Evolutionary conservation across 2,888 invertebrate genomes (phyloP).

Genomic region (Troglohyphantes excavatus): DNA sequence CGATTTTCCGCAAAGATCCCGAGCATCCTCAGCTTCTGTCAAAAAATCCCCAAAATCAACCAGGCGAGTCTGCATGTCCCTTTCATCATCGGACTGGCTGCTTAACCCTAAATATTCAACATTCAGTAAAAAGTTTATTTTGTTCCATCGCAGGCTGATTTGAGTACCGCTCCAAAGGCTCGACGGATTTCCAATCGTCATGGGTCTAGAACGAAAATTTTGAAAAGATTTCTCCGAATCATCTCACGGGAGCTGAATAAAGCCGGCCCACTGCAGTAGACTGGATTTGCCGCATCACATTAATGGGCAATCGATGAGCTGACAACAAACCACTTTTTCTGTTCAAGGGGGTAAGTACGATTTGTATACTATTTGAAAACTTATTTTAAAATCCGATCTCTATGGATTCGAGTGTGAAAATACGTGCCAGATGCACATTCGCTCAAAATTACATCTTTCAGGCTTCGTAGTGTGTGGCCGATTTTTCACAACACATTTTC

Average conservation of each 20-base stretch:
- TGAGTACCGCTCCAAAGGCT: not conserved
- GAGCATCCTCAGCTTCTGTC: not conserved
- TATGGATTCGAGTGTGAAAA: not conserved
- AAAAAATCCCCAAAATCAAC: not conserved
- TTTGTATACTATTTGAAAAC: conserved; percentile 24
- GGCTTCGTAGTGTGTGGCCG: not conserved
- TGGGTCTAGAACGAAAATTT: not conserved
- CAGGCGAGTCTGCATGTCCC: conserved; percentile 2
- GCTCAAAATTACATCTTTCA: not conserved
- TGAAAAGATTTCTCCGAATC: not conserved
- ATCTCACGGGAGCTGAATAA: not conserved
- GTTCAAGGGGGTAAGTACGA: conserved; percentile 56
- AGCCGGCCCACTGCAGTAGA: conserved; percentile 45
- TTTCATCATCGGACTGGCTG: not conserved
- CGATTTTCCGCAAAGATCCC: not conserved
- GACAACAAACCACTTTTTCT: conserved; percentile 27
- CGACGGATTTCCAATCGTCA: not conserved
- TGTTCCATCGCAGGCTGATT: conserved; percentile 47
- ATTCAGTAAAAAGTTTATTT: conserved; percentile 37
- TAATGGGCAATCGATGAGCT: conserved; percentile 76
- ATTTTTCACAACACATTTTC: not conserved
- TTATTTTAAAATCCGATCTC: not conserved
- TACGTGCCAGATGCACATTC: not conserved
- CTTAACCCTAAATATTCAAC: conserved; percentile 63
- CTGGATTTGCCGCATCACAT: conserved; percentile 77